Percentiles rank a stretch among this genome's conserved stretches.
Evolutionary conservation across 1,140 invertebrate genomes (phyloP).

Genomic region (Leptinotarsa undecemlineata): DNA sequence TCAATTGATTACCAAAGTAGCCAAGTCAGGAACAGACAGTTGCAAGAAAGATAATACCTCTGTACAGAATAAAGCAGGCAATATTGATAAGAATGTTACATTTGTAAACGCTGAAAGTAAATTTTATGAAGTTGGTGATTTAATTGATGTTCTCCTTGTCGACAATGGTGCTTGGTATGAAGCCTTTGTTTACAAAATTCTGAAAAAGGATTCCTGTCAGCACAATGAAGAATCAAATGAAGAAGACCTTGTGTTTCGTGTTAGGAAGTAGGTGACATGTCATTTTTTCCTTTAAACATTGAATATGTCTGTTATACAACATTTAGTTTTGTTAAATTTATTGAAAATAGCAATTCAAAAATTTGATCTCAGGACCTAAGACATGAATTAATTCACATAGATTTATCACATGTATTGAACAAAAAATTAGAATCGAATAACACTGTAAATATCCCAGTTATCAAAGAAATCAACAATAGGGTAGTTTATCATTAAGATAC

Average conservation of each 20-base stretch:
- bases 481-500: too few relatives aligned
- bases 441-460: too few relatives aligned
- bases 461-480: too few relatives aligned
- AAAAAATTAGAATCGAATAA: too few relatives aligned
- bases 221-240: constrained; percentile 52
- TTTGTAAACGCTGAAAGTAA: constrained; percentile 58
- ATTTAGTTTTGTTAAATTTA: background rate
- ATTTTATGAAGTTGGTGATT: constrained; percentile 69
- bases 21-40: constrained; percentile 33
- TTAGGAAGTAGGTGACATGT: constrained; percentile 32
- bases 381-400: too few relatives aligned
- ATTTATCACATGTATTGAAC: too few relatives aligned
- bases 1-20: constrained; percentile 65
- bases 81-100: constrained; percentile 42
- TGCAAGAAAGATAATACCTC: constrained; percentile 29
- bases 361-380: too few relatives aligned
- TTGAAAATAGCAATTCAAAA: too few relatives aligned
- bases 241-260: constrained; percentile 42
- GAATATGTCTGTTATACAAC: background rate
- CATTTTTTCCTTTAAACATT: background rate
- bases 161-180: constrained; percentile 69
- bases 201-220: constrained; percentile 54
- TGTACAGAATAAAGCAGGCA: constrained; percentile 26
- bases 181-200: constrained; percentile 60
- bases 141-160: constrained; percentile 67